Evolutionary conservation across 2,113 vertebrate species (phyloP), one percentile per base, ranked within the genome.

Genomic region (Pterophyllum scalare): DNA sequence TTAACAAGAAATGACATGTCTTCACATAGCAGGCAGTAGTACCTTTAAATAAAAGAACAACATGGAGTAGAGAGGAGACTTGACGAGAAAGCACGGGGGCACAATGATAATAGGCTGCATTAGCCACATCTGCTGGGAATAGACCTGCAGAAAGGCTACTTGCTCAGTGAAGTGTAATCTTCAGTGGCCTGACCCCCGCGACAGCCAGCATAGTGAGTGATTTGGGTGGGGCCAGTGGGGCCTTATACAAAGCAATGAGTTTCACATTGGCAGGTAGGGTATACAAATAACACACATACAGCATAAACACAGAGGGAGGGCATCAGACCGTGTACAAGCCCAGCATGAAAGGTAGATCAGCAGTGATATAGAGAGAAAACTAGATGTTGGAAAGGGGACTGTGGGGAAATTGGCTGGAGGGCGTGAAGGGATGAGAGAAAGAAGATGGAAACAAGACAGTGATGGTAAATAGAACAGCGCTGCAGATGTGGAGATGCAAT

Each of bases 221-320:
- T 91, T 92, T 91, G 93, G 92, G 93, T 83, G 88, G 89, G 79
- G 89, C 90, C 88, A 72, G 40, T 59, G 59, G 78, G 85, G 82
- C 87, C 85, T 80, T 84, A 80, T 75, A 89, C 80, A 91, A 85
- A 85, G 88, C 84, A 90, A 90, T 59, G 82, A 79, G 89, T 91
- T 89, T 89, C 80, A 81, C 84, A 80, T 85, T 90, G 90, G 90
- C 89, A 92, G 89, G 87, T 92, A 79, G 82, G 86, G 82, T 90
- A 92, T 92, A 93, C 92, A 93, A 92, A 94, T 93, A 94, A 93
- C 93, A 94, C 89, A 91, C 89, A 92, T 87, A 64, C 87, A 88
- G 88, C 87, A 93, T 88, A 94, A 93, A 94, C 93, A 91, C 93
- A 89, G 89, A 83, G 83, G 91, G 93, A 90, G 91, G 90, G 89